A percentile compares a stretch with the other conserved stretches of the same genome.
Conservation (phyloP, 2,797 vertebrate species). For the Aplochiton taeniatus region DNA sequence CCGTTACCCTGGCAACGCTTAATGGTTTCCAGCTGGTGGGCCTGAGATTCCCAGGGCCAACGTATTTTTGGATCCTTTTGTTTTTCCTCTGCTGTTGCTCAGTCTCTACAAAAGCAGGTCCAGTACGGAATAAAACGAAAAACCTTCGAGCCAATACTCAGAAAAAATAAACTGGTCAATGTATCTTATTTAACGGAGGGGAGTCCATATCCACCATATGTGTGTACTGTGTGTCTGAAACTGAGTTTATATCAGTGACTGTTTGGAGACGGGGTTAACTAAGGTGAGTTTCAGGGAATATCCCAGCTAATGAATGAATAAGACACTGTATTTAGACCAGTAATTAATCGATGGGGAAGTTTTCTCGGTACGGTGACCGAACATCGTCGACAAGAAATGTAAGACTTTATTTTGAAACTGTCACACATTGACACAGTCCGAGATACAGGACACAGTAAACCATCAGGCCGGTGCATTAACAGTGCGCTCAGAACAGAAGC, state of each 20-base stretch:
- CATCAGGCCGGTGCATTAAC: too few relatives aligned
- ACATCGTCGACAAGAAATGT: too few relatives aligned
- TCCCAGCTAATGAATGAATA: conserved; percentile 11
- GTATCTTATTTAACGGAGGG: conserved; percentile 11
- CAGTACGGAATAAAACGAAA: conserved; percentile 12
- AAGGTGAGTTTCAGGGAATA: conserved; percentile 21
- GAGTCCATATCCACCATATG: background rate
- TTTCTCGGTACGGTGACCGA: too few relatives aligned
- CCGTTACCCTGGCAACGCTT: conserved; percentile 72
- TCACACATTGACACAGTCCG: too few relatives aligned
- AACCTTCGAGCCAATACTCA: background rate
- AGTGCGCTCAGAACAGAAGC: conserved; percentile 10
- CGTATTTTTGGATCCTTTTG: conserved; percentile 19
- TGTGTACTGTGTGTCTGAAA: background rate
- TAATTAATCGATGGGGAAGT: too few relatives aligned
- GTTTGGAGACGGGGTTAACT: conserved; percentile 30
- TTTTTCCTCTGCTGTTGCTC: conserved; percentile 25
- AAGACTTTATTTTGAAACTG: too few relatives aligned
- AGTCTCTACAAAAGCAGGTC: conserved; percentile 37
- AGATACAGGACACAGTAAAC: too few relatives aligned
- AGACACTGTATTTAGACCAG: background rate
- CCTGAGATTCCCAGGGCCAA: conserved; percentile 55
- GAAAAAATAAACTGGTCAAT: conserved; percentile 35
- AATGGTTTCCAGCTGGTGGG: conserved; percentile 74
- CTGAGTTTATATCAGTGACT: conserved; percentile 22